Evolutionary conservation across 2,888 invertebrate species (phyloP).

Genomic region (Stictocephala bisonia): DNA sequence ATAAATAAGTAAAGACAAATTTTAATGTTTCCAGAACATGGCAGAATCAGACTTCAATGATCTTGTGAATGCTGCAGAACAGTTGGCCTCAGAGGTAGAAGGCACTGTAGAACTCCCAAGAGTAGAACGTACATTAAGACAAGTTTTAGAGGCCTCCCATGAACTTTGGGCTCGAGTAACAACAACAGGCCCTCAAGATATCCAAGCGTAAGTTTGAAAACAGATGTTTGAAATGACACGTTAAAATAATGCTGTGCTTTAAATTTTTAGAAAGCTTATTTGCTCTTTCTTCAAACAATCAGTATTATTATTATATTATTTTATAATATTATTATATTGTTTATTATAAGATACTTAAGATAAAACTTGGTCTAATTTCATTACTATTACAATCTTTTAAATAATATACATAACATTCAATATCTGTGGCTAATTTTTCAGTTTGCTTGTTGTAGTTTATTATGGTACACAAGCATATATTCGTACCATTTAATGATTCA

Average conservation of each 20-base stretch:
- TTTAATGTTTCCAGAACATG: constrained; percentile 26
- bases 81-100: constrained; percentile 89
- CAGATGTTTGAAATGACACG: background rate
- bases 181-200: constrained; percentile 83
- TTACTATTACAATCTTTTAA: too few species aligned
- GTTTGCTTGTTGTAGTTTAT: too few species aligned
- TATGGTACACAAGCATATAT: too few species aligned
- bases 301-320: constrained; percentile 7
- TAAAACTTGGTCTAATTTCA: too few species aligned
- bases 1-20: too few species aligned
- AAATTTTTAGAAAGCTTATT: background rate
- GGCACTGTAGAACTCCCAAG: constrained; percentile 77
- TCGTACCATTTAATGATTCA: too few species aligned
- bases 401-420: too few species aligned
- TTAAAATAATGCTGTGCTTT: background rate
- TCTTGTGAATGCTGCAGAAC: constrained; percentile 91
- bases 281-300: constrained; percentile 22
- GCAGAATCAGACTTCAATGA: constrained; percentile 77
- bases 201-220: constrained; percentile 82
- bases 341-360: background rate
- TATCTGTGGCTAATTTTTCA: too few species aligned
- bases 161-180: constrained; percentile 89
- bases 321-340: too few species aligned
- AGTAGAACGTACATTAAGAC: constrained; percentile 89
- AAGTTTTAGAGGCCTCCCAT: constrained; percentile 91